Percentiles rank a stretch among this genome's conserved stretches.
phyloP scores from a whole-genome alignment of 1,140 invertebrate genomes.

The fruit fly (Drosophila melanogaster) region Release_6_plus_ISO1_MT NT_033779.5:3449001-3449500 shows the following conservation, averaged over 20 bases:
- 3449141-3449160: slow-evolving; percentile 37
- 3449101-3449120: slow-evolving; percentile 56
- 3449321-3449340: slow-evolving; percentile 3
- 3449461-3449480: background rate
- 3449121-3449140: slow-evolving; percentile 71
- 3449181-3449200: background rate
- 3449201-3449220: background rate
- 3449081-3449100: slow-evolving; percentile 55
- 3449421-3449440: slow-evolving; percentile 5
- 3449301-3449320: background rate
- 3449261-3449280: too few relatives aligned
- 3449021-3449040: slow-evolving; percentile 38
- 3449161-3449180: too few relatives aligned
- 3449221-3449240: background rate
- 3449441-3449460: slow-evolving; percentile 1
- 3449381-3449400: slow-evolving; percentile 12
- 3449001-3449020: slow-evolving; percentile 69
- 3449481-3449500: background rate
- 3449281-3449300: background rate
- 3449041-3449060: slow-evolving; percentile 32
- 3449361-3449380: background rate
- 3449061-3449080: slow-evolving; percentile 36
- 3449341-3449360: background rate
- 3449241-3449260: too few relatives aligned
- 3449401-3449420: slow-evolving; percentile 2